Conservation (phyloP, 53 echinoderm and acorn worm species). For the Apostichopus leukothele region DNA sequence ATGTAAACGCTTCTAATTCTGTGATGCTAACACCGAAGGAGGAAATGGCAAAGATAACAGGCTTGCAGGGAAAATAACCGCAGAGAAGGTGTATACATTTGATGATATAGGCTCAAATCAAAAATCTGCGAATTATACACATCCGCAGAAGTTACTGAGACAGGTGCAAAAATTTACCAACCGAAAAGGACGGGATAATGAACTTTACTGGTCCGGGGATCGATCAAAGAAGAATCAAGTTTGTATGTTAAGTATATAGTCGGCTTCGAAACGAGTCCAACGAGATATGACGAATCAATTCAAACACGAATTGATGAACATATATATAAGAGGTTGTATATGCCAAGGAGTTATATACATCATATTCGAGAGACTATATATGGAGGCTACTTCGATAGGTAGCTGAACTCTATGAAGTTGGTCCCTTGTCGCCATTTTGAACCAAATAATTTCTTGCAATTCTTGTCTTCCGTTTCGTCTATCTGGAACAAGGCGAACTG, state of each 20-base stretch:
- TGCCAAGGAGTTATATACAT: too few relatives aligned
- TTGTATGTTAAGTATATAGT: neutral
- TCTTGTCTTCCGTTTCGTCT: too few relatives aligned
- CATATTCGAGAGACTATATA: too few relatives aligned
- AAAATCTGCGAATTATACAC: conserved; percentile 8
- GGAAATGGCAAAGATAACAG: conserved; percentile 42
- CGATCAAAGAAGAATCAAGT: neutral
- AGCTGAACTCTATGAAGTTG: too few relatives aligned
- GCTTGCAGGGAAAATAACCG: conserved; percentile 32
- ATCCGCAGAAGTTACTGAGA: conserved; percentile 12
- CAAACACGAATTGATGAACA: too few relatives aligned
- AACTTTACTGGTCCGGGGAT: neutral
- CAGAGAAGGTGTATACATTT: conserved; percentile 26
- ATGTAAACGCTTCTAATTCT: conserved; percentile 42
- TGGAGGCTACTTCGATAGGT: too few relatives aligned
- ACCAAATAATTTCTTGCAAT: too few relatives aligned
- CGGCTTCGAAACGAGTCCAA: too few relatives aligned
- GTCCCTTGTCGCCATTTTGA: too few relatives aligned
- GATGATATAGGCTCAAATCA: conserved; percentile 32
- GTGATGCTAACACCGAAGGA: conserved; percentile 25
- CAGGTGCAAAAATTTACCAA: neutral
- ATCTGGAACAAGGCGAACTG: too few relatives aligned
- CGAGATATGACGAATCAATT: too few relatives aligned
- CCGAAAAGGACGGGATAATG: conserved; percentile 6
- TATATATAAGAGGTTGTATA: too few relatives aligned